phyloP scores from a whole-genome alignment of 2,888 invertebrate genomes.

The Papilio demoleus region DNA sequence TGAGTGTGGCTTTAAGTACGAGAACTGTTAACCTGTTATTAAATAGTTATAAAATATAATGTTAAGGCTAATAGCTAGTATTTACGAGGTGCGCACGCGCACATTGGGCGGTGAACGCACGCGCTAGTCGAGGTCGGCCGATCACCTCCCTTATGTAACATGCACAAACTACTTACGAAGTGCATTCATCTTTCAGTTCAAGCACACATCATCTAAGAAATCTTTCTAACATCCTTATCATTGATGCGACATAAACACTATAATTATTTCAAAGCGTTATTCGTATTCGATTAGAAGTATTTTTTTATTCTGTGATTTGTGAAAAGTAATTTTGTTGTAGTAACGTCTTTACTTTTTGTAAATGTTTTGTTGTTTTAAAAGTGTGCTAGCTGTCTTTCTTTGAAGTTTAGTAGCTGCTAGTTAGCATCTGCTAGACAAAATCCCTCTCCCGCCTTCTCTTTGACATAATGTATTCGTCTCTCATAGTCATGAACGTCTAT shows the following conservation, averaged over 20 bases:
- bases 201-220: conserved; percentile 58
- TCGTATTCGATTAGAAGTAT: too few relatives aligned
- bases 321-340: too few relatives aligned
- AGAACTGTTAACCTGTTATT: neutral
- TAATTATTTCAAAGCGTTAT: too few relatives aligned
- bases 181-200: conserved; percentile 57
- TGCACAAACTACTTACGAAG: conserved; percentile 51
- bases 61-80: conserved; percentile 31
- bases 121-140: conserved; percentile 75
- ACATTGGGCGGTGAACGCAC: conserved; percentile 64
- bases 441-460: neutral
- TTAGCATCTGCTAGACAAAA: too few relatives aligned
- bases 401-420: too few relatives aligned
- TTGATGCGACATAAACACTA: too few relatives aligned
- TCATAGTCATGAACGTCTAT: too few relatives aligned
- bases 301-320: too few relatives aligned
- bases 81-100: conserved; percentile 56
- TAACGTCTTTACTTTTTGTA: too few relatives aligned
- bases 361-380: too few relatives aligned
- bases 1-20: too few relatives aligned
- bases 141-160: conserved; percentile 76
- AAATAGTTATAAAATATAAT: conserved; percentile 12
- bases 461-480: neutral
- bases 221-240: conserved; percentile 58
- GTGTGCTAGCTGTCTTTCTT: too few relatives aligned